Evolutionary conservation across 2,888 invertebrate genomes (phyloP).

Genomic region (Agriopis aurantiaria): DNA sequence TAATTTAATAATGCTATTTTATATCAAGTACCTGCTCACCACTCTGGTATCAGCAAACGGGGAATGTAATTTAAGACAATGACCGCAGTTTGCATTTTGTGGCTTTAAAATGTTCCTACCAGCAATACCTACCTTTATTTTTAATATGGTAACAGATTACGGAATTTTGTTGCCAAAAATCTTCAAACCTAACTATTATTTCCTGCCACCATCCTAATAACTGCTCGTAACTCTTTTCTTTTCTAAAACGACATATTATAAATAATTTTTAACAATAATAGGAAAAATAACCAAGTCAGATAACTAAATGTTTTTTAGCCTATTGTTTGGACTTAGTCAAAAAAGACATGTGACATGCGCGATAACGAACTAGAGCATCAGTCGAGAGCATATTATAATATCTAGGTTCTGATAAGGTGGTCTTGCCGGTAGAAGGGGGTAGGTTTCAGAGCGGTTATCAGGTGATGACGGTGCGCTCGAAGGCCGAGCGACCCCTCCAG

Average conservation of each 20-base stretch:
- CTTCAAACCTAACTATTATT: no score
- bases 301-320: slow-evolving; percentile 20
- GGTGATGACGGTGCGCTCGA: slow-evolving; percentile 59
- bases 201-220: neutral
- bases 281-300: slow-evolving; percentile 2
- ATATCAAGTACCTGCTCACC: slow-evolving; percentile 25
- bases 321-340: slow-evolving; percentile 36
- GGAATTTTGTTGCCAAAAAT: no score
- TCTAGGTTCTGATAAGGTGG: slow-evolving; percentile 54
- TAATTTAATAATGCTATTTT: slow-evolving; percentile 51
- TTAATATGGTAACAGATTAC: neutral
- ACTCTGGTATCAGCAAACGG: slow-evolving; percentile 50
- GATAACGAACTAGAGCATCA: slow-evolving; percentile 58
- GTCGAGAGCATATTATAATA: slow-evolving; percentile 48
- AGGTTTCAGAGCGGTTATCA: slow-evolving; percentile 68
- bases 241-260: neutral
- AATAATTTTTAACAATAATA: neutral
- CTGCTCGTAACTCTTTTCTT: neutral
- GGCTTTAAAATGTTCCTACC: slow-evolving; percentile 6
- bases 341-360: slow-evolving; percentile 43
- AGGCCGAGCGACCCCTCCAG: slow-evolving; percentile 62
- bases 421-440: slow-evolving; percentile 61
- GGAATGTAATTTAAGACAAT: slow-evolving; percentile 64
- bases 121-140: neutral
- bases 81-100: slow-evolving; percentile 49